phyloP scores from a whole-genome alignment of 2,113 vertebrate genomes.

The Chitala chitala region DNA sequence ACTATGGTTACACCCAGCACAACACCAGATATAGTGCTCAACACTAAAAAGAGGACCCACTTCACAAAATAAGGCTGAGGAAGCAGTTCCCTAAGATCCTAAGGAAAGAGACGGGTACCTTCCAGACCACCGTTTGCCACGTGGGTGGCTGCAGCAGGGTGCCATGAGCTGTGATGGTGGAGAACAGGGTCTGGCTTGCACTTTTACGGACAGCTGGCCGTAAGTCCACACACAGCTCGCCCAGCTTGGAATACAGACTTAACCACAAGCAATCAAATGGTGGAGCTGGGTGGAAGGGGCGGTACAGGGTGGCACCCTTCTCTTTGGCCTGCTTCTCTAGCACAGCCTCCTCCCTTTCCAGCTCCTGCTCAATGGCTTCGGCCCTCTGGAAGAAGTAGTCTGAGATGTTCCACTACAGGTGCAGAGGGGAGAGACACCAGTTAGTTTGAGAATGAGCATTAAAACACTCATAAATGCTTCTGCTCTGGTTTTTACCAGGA shows the following conservation, averaged over 20 bases:
- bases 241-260: conserved; percentile 90
- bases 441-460: neutral
- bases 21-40: neutral
- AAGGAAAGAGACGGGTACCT: conserved; percentile 46
- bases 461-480: neutral
- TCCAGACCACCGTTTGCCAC: conserved; percentile 96
- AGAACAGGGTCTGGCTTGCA: conserved; percentile 91
- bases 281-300: conserved; percentile 90
- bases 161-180: conserved; percentile 92
- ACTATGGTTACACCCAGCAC: neutral
- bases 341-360: conserved; percentile 82
- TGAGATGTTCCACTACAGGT: conserved; percentile 95
- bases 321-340: conserved; percentile 87
- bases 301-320: conserved; percentile 78
- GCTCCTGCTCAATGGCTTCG: conserved; percentile 86
- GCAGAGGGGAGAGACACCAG: conserved; percentile 32
- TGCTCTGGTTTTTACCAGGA: conserved; percentile 70
- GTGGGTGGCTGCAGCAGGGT: conserved; percentile 91
- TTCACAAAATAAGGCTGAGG: neutral
- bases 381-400: conserved; percentile 99
- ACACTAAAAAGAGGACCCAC: too few relatives aligned
- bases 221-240: conserved; percentile 90
- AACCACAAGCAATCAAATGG: conserved; percentile 97
- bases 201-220: conserved; percentile 94
- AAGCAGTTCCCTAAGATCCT: too few relatives aligned